Percentiles rank a stretch among this genome's conserved stretches.
Evolutionary conservation across 2,113 vertebrate species (phyloP).

Genomic region (Falco punctatus): DNA sequence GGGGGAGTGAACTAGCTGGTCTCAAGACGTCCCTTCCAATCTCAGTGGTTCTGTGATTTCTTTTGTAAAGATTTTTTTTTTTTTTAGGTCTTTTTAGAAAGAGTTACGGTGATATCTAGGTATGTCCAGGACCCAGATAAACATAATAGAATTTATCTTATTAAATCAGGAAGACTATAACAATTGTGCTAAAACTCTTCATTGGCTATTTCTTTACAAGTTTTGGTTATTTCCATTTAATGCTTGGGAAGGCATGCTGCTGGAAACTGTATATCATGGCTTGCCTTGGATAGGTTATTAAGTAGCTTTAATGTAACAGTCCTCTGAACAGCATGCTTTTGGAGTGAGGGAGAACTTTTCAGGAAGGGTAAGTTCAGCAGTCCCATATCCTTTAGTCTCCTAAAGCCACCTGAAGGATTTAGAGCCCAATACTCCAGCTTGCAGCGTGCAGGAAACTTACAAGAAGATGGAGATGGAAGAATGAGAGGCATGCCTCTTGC

Average conservation of each 20-base stretch:
- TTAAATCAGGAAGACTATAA: not conserved
- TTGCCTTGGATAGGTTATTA: not conserved
- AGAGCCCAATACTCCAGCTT: not conserved
- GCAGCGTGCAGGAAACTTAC: not conserved
- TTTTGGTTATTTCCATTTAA: not conserved
- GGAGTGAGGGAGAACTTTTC: not conserved
- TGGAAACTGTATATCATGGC: not conserved
- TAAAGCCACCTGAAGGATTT: not conserved
- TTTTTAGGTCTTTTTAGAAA: not conserved
- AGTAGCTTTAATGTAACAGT: not conserved
- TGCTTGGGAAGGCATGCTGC: not conserved
- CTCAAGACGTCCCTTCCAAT: not conserved
- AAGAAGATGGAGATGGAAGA: not conserved
- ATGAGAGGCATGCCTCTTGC: not conserved
- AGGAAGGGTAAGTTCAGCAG: not conserved
- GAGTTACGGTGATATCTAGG: not conserved
- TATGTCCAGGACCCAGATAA: not conserved
- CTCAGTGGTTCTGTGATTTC: not conserved
- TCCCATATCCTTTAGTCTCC: not conserved
- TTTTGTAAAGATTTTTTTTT: not conserved
- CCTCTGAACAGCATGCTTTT: not conserved
- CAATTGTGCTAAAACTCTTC: not conserved
- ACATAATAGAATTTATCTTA: not conserved
- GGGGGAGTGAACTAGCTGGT: accelerated
- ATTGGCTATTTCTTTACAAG: accelerated